phyloP scores from a whole-genome alignment of 2,888 invertebrate species.

The Chrysolina haemoptera region DNA sequence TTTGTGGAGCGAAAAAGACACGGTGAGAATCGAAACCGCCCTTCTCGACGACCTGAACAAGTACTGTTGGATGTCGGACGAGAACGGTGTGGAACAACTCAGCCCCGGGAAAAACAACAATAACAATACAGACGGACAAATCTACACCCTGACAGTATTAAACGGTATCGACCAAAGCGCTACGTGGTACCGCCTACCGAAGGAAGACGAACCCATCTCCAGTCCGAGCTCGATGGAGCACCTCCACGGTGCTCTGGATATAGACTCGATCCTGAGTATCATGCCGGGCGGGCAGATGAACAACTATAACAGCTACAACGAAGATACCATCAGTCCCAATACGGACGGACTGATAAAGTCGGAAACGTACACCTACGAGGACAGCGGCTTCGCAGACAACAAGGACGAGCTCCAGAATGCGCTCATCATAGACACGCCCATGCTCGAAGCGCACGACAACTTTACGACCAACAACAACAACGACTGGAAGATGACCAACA shows the following conservation, averaged over 20 bases:
- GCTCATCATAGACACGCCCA: conserved; percentile 71
- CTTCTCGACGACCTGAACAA: conserved; percentile 89
- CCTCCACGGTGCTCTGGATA: conserved; percentile 77
- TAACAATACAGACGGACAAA: conserved; percentile 83
- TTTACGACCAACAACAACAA: conserved; percentile 86
- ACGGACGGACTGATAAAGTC: conserved; percentile 79
- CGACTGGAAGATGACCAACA: conserved; percentile 85
- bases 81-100: conserved; percentile 70
- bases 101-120: conserved; percentile 54
- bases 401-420: conserved; percentile 72
- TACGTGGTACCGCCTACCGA: conserved; percentile 74
- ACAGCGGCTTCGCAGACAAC: conserved; percentile 81
- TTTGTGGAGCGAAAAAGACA: conserved; percentile 82
- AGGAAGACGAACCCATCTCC: conserved; percentile 77
- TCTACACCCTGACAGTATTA: conserved; percentile 89
- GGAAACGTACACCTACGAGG: conserved; percentile 83
- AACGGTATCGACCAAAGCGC: conserved; percentile 77
- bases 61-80: conserved; percentile 85
- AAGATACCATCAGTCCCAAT: conserved; percentile 72
- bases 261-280: conserved; percentile 85
- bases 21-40: conserved; percentile 80
- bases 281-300: conserved; percentile 77
- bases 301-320: conserved; percentile 74
- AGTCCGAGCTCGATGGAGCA: conserved; percentile 75
- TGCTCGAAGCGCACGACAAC: conserved; percentile 73